Conservation (phyloP, 2,113 vertebrate genomes). For the Pachypanchax playfairii region DNA sequence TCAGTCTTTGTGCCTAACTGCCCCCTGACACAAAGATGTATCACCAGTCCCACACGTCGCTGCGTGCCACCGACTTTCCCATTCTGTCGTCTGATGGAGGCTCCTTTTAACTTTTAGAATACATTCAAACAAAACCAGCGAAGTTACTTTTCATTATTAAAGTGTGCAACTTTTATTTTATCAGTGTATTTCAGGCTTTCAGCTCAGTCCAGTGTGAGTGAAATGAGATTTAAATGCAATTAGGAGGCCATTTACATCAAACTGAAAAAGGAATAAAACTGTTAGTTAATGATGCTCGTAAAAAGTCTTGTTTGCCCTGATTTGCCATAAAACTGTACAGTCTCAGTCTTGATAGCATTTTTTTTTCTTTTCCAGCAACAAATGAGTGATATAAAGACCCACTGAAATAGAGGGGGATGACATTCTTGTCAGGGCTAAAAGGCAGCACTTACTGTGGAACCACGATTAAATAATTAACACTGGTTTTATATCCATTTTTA, state of each 20-base stretch:
- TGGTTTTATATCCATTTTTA: slow-evolving; percentile 79
- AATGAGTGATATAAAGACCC: slow-evolving; percentile 74
- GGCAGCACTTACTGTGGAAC: slow-evolving; percentile 76
- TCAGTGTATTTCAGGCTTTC: slow-evolving; percentile 10
- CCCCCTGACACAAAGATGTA: slow-evolving; percentile 68
- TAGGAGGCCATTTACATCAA: slow-evolving; percentile 55
- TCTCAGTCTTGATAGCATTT: slow-evolving; percentile 56
- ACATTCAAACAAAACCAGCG: slow-evolving; percentile 15
- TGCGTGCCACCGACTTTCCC: slow-evolving; percentile 37
- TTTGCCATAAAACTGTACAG: slow-evolving; percentile 55
- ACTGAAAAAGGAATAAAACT: slow-evolving; percentile 50
- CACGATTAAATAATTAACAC: slow-evolving; percentile 83
- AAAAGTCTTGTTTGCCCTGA: slow-evolving; percentile 57
- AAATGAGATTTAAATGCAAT: slow-evolving; percentile 53
- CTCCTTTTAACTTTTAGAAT: slow-evolving; percentile 34
- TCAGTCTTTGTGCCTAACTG: slow-evolving; percentile 68
- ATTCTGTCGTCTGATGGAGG: slow-evolving; percentile 20
- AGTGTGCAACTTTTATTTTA: slow-evolving; percentile 13
- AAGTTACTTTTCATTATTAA: slow-evolving; percentile 4
- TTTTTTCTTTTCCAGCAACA: slow-evolving; percentile 57
- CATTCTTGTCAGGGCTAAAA: slow-evolving; percentile 74
- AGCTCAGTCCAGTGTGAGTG: slow-evolving; percentile 9
- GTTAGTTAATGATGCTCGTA: slow-evolving; percentile 57
- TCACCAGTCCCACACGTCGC: slow-evolving; percentile 55
- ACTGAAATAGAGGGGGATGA: slow-evolving; percentile 73